Evolutionary conservation across 1,140 invertebrate species (phyloP), one percentile per base, ranked within the genome.

Genomic region (Cydia fagiglandana): DNA sequence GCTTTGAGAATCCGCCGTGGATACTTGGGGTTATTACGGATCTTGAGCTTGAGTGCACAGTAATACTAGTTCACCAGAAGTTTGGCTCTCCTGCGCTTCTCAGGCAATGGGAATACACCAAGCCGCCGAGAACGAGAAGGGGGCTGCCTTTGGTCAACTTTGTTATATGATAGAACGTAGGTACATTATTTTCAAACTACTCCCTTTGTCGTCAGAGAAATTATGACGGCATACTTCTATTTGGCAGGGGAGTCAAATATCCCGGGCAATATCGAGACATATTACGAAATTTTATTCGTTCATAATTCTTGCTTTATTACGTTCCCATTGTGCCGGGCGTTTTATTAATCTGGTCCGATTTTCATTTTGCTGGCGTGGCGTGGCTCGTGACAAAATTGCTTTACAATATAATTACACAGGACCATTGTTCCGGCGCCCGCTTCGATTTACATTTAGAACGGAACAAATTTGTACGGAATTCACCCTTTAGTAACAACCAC

Each of bases 331-430:
- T 74, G 45, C 41, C 74, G 66, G 74, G 66, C 64, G 73, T 81
- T 80, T 80, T 83, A 83, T 83, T 84, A 86, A 82, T 80, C 81
- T 70, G 53, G 66, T 74, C 74, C 75, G 77, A 85, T 83, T 87
- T 84, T 85, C 82, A 87, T 88, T 85, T 81, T 82, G 73, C 47
- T 76, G 76, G 73, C 68, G 79, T 70, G 78, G 78, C 76, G 17
- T 68, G 24, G 78, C 76, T 77, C 82, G 83, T 76, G 80, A 79
- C 80, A 77, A 87, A 90, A 88, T 91, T 88, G 85, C 87, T 88
- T 91, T 87, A 86, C 88, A 91, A 91, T 91, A 88, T 89, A 91
- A 91, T 91, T 88, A 89, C 82, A 80, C 80, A 78, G 79, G 74
- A 80, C 87, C 79, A 89, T 89, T 86, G 88, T 87, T 82, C 83